Conservation (phyloP, 2,888 invertebrate genomes). For the Balanococcus diminutus region DNA sequence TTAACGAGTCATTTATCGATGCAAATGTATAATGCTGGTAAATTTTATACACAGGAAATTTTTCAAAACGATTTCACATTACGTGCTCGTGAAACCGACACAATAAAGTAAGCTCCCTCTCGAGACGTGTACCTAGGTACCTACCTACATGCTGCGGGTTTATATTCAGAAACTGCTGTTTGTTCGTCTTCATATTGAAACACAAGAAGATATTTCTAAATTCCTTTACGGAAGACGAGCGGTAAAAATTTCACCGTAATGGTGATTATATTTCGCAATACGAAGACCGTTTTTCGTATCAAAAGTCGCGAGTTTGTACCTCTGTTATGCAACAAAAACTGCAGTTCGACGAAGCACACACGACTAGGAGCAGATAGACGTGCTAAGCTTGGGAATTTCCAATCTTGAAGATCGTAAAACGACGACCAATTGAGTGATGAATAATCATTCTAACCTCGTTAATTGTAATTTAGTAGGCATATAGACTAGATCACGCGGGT, state of each 20-base stretch:
- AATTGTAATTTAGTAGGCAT: background rate
- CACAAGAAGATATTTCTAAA: background rate
- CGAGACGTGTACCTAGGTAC: too few relatives aligned
- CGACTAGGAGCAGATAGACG: too few relatives aligned
- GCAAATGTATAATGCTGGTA: background rate
- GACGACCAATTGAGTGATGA: background rate
- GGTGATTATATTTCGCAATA: too few relatives aligned
- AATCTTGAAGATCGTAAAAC: background rate
- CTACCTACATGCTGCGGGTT: background rate
- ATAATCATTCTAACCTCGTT: background rate
- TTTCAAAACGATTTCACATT: background rate
- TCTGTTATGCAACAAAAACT: background rate
- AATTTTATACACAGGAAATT: background rate
- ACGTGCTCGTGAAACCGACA: background rate
- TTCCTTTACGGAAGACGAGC: background rate
- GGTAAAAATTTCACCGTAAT: too few relatives aligned
- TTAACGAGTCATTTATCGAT: background rate
- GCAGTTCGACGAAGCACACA: background rate
- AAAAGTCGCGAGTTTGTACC: background rate
- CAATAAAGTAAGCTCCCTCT: background rate
- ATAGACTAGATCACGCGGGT: background rate
- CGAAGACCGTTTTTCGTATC: background rate
- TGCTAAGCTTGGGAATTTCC: background rate
- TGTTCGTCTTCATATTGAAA: too few relatives aligned
- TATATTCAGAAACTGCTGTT: background rate